A percentile compares a stretch with the other conserved stretches of the same genome.
Conservation (phyloP, 2,797 vertebrate genomes). For the Ctenosaura bakeri region DNA sequence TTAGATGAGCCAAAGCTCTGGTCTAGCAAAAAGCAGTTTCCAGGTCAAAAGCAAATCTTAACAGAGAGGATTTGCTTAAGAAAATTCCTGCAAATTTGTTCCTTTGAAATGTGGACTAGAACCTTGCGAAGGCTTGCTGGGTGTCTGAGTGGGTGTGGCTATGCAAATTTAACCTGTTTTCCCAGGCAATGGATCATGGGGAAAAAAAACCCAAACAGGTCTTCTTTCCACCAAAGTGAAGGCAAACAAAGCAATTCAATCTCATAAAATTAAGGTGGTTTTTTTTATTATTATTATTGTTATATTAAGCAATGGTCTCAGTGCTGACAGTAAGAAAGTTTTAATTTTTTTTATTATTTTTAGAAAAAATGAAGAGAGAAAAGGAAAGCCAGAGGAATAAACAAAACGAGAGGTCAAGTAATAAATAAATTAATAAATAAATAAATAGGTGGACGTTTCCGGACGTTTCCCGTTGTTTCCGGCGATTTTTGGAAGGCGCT, state of each 20-base stretch:
- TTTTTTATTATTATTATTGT: slow-evolving; percentile 38
- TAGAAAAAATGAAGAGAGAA: slow-evolving; percentile 55
- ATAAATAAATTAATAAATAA: slow-evolving; percentile 81
- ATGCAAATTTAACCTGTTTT: background rate
- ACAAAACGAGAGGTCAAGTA: background rate
- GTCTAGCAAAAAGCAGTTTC: too few relatives aligned
- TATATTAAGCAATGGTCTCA: slow-evolving; percentile 68
- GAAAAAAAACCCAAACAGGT: too few relatives aligned
- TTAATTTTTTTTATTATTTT: slow-evolving; percentile 55
- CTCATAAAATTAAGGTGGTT: slow-evolving; percentile 61
- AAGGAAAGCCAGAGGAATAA: slow-evolving; percentile 62
- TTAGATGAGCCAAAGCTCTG: background rate
- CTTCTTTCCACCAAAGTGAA: slow-evolving; percentile 41
- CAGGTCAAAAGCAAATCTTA: background rate
- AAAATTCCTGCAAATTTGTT: too few relatives aligned
- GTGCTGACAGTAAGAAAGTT: slow-evolving; percentile 75
- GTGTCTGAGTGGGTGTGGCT: too few relatives aligned
- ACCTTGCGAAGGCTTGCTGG: background rate
- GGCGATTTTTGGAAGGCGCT: slow-evolving; percentile 33
- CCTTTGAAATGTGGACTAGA: background rate
- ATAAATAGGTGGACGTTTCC: slow-evolving; percentile 65
- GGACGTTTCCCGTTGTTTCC: slow-evolving; percentile 52
- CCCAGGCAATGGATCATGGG: too few relatives aligned
- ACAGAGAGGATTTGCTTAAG: too few relatives aligned
- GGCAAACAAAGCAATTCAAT: slow-evolving; percentile 23